Evolutionary conservation across 2,797 vertebrate species (phyloP), one percentile per base, ranked within the genome.

Genomic region (Thaleichthys pacificus): DNA sequence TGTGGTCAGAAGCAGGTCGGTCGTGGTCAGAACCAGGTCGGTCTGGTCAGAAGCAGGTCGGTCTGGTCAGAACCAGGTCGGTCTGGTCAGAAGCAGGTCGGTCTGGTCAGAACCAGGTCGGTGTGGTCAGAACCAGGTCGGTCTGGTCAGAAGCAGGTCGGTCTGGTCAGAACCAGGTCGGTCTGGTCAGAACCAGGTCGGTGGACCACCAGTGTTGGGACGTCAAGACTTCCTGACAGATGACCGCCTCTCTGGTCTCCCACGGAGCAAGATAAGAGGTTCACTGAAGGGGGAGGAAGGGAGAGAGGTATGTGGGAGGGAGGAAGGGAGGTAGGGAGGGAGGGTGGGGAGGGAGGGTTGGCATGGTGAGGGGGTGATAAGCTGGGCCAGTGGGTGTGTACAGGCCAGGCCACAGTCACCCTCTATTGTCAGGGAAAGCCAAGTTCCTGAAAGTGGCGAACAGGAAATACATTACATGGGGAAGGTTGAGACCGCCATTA

Each of bases 391-490:
- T 72, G 2, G 63, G 72, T 17, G 74, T 82, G 77, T 74, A 76
- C 76, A 71, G 61, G 56, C 3, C 71, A 5, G 30, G 47, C 21
- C 8, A 65, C 75, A 77, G 7, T 57, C 17, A 75, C 71, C 76
- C 87, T 88, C 47, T 67, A 91, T 93, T 94, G 93, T 92, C 90
- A 38, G 38, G 4, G 73, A 77, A 74, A 77, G 30, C 73, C 1
- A 0, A 70, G 79, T 69, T 91, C 89, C 88, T 85, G 79, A 19
- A 78, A 3, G 56, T 84, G 68, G 68, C 70, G 7, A 80, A 77
- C 87, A 94, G 93, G 94, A 95, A 95, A 77, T 84, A 71, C 86
- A 87, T 77, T 69, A 85, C 81, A 88, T 88, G 87, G 80, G 85
- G 86, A 77, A 90, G 80, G 80, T 74, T 62, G 3, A 61, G 71